These are phyloP conservation scores for Blomia tropicalis DNA, from an alignment of 2,888 invertebrate genomes.

Conservation along the genomic window DNA sequence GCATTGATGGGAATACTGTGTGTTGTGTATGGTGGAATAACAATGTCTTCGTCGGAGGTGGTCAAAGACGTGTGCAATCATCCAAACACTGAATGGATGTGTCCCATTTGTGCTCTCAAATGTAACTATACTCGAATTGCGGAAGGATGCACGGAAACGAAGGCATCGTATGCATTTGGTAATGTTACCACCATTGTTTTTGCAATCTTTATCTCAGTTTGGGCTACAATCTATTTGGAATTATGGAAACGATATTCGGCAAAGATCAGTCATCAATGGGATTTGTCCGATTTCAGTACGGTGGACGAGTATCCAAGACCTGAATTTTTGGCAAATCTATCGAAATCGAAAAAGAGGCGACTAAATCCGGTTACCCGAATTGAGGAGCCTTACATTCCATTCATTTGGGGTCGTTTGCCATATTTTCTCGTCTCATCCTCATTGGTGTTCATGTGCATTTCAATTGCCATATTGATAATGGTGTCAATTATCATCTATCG, in stretches of 20 bases:
- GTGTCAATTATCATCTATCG: conserved; percentile 76
- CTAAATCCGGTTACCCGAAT: conserved; percentile 29
- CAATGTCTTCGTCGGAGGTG: conserved; percentile 47
- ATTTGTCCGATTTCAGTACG: conserved; percentile 74
- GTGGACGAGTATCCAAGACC: conserved; percentile 73
- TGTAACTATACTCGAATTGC: conserved; percentile 71
- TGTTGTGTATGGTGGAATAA: conserved; percentile 57
- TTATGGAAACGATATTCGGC: conserved; percentile 90
- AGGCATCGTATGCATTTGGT: conserved; percentile 77
- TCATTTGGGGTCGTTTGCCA: conserved; percentile 76
- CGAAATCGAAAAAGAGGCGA: neutral
- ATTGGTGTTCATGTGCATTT: conserved; percentile 52
- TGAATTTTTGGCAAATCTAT: conserved; percentile 52
- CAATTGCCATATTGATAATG: conserved; percentile 70
- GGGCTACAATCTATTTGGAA: conserved; percentile 83
- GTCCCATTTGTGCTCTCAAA: conserved; percentile 70
- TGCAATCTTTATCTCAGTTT: conserved; percentile 84
- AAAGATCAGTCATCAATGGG: conserved; percentile 90
- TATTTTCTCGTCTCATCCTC: conserved; percentile 72
- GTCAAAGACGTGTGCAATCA: conserved; percentile 58
- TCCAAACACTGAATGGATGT: conserved; percentile 47
- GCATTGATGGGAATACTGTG: conserved; percentile 61
- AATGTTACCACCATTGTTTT: conserved; percentile 84
- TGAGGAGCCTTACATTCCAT: conserved; percentile 68
- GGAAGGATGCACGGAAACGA: conserved; percentile 67